Conservation (phyloP, 2,797 vertebrate species). For the Eurystomus glaucurus region DNA sequence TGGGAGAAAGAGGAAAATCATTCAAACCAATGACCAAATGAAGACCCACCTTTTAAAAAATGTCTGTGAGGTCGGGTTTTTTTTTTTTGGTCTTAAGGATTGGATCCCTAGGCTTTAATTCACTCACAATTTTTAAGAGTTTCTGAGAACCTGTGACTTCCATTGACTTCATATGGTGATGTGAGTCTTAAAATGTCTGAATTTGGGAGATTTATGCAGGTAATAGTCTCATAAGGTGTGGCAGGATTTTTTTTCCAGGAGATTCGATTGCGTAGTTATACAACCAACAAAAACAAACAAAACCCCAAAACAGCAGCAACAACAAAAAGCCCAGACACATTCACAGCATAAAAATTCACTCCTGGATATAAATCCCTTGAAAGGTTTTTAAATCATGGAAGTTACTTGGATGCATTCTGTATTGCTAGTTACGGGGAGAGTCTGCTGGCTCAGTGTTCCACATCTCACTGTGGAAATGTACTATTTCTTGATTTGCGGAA, state of each 20-base stretch:
- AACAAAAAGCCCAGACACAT: not conserved
- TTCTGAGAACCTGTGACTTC: not conserved
- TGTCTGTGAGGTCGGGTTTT: too few species aligned
- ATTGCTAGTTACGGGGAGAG: not conserved
- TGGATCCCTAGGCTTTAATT: not conserved
- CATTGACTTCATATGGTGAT: not conserved
- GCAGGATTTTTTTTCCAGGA: not conserved
- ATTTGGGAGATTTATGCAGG: not conserved
- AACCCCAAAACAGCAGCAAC: too few species aligned
- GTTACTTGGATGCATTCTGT: not conserved
- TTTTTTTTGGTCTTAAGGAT: not conserved
- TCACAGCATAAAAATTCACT: not conserved
- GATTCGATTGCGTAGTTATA: not conserved
- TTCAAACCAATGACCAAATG: not conserved
- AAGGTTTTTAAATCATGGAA: not conserved
- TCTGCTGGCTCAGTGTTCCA: not conserved
- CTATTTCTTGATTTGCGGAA: not conserved
- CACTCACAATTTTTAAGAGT: not conserved
- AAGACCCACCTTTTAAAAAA: not conserved
- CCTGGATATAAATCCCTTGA: not conserved
- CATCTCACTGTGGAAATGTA: not conserved
- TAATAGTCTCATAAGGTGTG: not conserved
- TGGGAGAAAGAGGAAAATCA: not conserved
- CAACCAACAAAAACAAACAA: not conserved
- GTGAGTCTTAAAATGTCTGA: not conserved